Evolutionary conservation across 2,888 invertebrate genomes (phyloP).

Genomic region (Acanthosepion lycidas): DNA sequence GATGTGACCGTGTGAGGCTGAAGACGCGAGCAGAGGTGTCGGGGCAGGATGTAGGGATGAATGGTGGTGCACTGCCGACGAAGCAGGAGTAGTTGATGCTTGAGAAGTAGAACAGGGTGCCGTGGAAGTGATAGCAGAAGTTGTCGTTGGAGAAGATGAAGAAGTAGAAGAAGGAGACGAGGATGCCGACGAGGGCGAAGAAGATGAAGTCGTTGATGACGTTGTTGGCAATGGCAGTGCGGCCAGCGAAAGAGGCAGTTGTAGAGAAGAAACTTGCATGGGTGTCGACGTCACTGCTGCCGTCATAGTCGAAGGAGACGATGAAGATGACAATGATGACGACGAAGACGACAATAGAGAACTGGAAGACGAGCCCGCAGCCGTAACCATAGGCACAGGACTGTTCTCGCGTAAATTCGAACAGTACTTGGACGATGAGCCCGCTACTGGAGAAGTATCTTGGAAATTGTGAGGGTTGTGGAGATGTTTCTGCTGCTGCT

Average conservation of each 20-base stretch:
- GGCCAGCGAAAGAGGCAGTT: constrained; percentile 44
- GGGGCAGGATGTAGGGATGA: neutral
- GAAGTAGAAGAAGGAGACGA: constrained; percentile 57
- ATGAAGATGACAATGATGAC: constrained; percentile 8
- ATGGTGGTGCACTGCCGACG: constrained; percentile 33
- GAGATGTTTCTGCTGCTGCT: constrained; percentile 4
- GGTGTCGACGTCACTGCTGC: neutral
- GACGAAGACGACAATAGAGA: neutral
- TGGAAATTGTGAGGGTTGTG: constrained; percentile 33
- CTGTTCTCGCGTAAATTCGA: constrained; percentile 4
- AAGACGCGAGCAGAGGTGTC: neutral
- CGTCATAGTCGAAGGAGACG: constrained; percentile 2
- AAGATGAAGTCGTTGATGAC: constrained; percentile 54
- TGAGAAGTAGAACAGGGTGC: neutral
- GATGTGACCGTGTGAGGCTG: neutral
- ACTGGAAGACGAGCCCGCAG: neutral
- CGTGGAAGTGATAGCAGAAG: constrained; percentile 50
- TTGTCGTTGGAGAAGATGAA: constrained; percentile 52
- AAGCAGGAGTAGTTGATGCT: neutral
- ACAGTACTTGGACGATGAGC: constrained; percentile 1
- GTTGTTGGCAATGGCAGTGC: constrained; percentile 53
- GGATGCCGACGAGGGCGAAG: constrained; percentile 52
- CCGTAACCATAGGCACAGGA: constrained; percentile 33
- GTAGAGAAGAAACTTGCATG: constrained; percentile 35
- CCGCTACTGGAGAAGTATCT: neutral